Percentiles rank a stretch among this genome's conserved stretches.
These are phyloP conservation scores for Macrophya annulata DNA, from an alignment of 2,888 invertebrate genomes.

Conservation along the genomic window DNA sequence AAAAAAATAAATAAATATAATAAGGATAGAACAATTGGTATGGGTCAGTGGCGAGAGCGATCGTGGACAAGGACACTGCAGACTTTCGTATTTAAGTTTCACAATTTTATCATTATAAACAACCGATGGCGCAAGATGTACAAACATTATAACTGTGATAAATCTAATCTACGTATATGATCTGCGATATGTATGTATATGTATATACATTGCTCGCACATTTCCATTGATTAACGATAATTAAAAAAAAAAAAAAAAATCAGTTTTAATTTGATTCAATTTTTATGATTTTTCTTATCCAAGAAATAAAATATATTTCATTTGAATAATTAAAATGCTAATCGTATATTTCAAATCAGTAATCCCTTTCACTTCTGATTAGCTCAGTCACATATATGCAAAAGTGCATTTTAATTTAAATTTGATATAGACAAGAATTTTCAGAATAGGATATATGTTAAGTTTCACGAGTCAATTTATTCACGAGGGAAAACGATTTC, in stretches of 20 bases:
- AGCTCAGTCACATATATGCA: neutral
- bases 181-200: neutral
- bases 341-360: too few species aligned
- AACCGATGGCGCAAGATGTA: neutral
- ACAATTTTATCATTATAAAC: conserved; percentile 12
- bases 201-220: neutral
- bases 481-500: neutral
- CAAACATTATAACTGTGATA: neutral
- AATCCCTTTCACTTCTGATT: neutral
- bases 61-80: conserved; percentile 1
- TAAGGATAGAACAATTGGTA: neutral
- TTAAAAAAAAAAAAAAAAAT: too few species aligned
- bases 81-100: conserved; percentile 23
- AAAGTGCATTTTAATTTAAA: too few species aligned
- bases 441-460: neutral
- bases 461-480: neutral
- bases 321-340: too few species aligned
- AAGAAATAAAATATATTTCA: too few species aligned
- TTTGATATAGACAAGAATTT: neutral
- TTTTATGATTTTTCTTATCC: too few species aligned
- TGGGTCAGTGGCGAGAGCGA: neutral
- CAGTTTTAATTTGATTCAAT: too few species aligned
- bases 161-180: neutral
- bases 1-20: neutral
- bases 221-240: neutral